Evolutionary conservation across 92 coral and sea anemone species (phyloP).

Genomic region (Muricea muricata): DNA sequence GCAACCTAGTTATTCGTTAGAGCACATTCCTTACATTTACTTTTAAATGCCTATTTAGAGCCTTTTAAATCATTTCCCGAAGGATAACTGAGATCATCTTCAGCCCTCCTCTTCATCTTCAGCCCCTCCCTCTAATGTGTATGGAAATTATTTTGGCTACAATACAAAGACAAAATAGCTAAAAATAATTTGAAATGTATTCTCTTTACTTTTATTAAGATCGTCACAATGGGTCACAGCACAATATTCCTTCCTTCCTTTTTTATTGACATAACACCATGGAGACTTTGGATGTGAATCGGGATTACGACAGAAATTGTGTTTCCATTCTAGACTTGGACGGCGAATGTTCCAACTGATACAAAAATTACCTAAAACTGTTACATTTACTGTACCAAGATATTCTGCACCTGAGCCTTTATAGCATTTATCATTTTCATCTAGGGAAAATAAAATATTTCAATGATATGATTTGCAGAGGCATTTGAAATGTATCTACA

Average conservation of each 20-base stretch:
- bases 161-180: neutral
- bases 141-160: neutral
- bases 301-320: slow-evolving; percentile 89
- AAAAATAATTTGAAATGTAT: too few species aligned
- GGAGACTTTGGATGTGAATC: slow-evolving; percentile 61
- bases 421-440: slow-evolving; percentile 66
- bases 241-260: slow-evolving; percentile 67
- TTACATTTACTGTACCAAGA: slow-evolving; percentile 71
- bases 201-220: slow-evolving; percentile 32
- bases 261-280: slow-evolving; percentile 77
- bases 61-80: too few species aligned
- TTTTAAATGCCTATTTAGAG: too few species aligned
- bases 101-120: too few species aligned
- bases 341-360: slow-evolving; percentile 62
- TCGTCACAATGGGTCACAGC: slow-evolving; percentile 71
- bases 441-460: slow-evolving; percentile 17
- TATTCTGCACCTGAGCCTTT: slow-evolving; percentile 72
- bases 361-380: slow-evolving; percentile 75
- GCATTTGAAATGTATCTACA: too few species aligned
- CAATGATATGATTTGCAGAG: too few species aligned
- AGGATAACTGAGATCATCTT: too few species aligned
- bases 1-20: too few species aligned
- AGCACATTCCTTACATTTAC: too few species aligned
- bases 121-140: too few species aligned
- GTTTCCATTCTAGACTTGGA: slow-evolving; percentile 48